phyloP scores from a whole-genome alignment of 2,113 vertebrate genomes.

The Daphoenositta chrysoptera region DNA sequence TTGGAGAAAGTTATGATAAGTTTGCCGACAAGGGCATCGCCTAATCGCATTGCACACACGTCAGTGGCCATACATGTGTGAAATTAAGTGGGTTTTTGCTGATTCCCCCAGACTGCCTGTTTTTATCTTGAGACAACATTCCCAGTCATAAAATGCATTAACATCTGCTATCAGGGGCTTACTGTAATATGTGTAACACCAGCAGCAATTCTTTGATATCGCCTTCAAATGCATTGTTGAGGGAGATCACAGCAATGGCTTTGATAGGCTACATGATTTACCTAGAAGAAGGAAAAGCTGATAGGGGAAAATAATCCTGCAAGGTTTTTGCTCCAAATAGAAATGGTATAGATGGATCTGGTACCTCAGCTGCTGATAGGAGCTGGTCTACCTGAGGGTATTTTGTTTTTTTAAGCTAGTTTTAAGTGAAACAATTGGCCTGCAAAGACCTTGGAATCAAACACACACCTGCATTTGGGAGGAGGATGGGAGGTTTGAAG shows the following conservation, averaged over 20 bases:
- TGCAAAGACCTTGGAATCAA: background rate
- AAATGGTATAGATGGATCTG: background rate
- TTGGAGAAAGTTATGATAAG: constrained; percentile 57
- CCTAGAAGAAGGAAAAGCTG: constrained; percentile 36
- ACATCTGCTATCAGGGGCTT: constrained; percentile 60
- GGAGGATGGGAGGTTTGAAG: background rate
- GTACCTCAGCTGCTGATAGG: background rate
- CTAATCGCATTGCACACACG: constrained; percentile 43
- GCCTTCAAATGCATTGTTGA: constrained; percentile 48
- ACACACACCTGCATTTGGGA: background rate
- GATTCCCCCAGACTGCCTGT: constrained; percentile 33
- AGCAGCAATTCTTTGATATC: constrained; percentile 56
- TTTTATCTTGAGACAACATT: constrained; percentile 69
- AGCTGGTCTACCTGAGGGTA: background rate
- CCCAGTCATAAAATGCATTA: constrained; percentile 51
- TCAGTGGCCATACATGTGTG: constrained; percentile 54
- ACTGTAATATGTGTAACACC: constrained; percentile 47
- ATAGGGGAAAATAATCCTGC: constrained; percentile 45
- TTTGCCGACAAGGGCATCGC: constrained; percentile 44
- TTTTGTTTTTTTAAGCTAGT: background rate
- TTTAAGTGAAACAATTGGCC: background rate
- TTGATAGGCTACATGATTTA: constrained; percentile 54
- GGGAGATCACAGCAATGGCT: constrained; percentile 48
- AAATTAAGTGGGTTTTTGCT: constrained; percentile 62
- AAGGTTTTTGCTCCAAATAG: background rate